A percentile compares a stretch with the other conserved stretches of the same genome.
These are phyloP conservation scores for Xiphorhynchus elegans DNA, from an alignment of 2,113 vertebrate species.

Conservation along the genomic window DNA sequence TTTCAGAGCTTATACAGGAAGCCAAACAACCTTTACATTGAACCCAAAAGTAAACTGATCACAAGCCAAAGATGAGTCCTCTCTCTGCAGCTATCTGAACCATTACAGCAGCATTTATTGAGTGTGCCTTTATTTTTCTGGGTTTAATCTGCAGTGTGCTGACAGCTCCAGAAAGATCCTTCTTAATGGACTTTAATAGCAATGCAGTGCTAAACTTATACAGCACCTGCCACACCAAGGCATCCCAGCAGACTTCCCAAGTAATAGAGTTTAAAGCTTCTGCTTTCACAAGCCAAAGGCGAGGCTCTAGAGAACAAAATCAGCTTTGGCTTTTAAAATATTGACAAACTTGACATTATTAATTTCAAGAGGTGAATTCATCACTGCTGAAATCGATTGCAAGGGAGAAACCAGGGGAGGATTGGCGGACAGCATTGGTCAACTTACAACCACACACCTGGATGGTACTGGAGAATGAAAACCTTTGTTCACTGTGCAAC, in stretches of 20 bases:
- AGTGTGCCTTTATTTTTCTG: constrained; percentile 47
- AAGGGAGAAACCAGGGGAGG: background rate
- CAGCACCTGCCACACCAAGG: constrained; percentile 44
- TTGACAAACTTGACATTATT: constrained; percentile 53
- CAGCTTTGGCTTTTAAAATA: constrained; percentile 56
- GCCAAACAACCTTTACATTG: constrained; percentile 44
- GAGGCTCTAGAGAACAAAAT: constrained; percentile 50
- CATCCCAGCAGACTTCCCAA: constrained; percentile 51
- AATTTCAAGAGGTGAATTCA: constrained; percentile 44
- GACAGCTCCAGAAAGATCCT: constrained; percentile 56
- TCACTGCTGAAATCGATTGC: background rate
- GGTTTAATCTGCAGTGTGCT: constrained; percentile 53
- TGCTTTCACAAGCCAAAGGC: constrained; percentile 51
- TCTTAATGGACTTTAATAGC: constrained; percentile 60
- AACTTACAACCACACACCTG: background rate
- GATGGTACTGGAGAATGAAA: background rate
- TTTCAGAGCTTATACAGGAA: background rate
- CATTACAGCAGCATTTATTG: constrained; percentile 44
- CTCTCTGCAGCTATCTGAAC: constrained; percentile 16
- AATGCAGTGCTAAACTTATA: constrained; percentile 43
- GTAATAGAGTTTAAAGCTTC: constrained; percentile 60
- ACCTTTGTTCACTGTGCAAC: background rate
- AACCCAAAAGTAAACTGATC: constrained; percentile 45
- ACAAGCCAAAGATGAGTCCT: constrained; percentile 25
- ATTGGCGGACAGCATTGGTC: background rate